Base-by-base conservation (phyloP, 2,797 vertebrate species). In the Simalia tracyae region DNA sequence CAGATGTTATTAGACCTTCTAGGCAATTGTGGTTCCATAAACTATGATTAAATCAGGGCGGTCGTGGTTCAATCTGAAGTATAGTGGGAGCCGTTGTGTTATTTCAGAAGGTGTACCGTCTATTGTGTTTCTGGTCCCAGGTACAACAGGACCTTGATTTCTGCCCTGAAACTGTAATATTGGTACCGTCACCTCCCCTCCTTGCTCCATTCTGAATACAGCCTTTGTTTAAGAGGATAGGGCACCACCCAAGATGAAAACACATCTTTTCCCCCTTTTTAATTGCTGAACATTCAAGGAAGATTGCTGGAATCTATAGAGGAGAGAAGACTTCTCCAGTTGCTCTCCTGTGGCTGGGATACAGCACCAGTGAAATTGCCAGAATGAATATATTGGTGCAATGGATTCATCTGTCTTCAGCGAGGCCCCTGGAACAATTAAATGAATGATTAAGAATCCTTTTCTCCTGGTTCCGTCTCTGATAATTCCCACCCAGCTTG, bases 401-500 rank as follows among this genome's bases (percentile, higher is more conserved):
- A 42, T 5, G 2, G 8, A 0, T 11, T 17, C 8, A 42, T 60
- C 9, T 9, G 17, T 86, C 50, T 89, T 31, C 24, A 50, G 87
- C 87, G 17, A 10, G 36, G 28, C 22, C 15, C 56, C 56, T 7
- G 9, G 54, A 68, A 91, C 92, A 84, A 92, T 92, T 92, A 92
- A 90, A 24, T 22, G 2, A 19, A 88, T 46, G 89, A 90, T 90
- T 90, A 87, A 92, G 87, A 86, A 60, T 24, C 4, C 6, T 0
- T 15, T 26, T 24, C 42, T n/a, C 50, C 31, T 15, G 5, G 19
- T n/a, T 81, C 46, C 0, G 57, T 22, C 86, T 63, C 66, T 28
- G 63, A 84, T 88, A 89, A 94, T 94, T 94, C 94, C 94, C 87
- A 84, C 81, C 68, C 94, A 91, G 91, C 76, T 72, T 92, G 92